Conservation (phyloP, 1,140 invertebrate species). For the Himalopsyche phryganea region DNA sequence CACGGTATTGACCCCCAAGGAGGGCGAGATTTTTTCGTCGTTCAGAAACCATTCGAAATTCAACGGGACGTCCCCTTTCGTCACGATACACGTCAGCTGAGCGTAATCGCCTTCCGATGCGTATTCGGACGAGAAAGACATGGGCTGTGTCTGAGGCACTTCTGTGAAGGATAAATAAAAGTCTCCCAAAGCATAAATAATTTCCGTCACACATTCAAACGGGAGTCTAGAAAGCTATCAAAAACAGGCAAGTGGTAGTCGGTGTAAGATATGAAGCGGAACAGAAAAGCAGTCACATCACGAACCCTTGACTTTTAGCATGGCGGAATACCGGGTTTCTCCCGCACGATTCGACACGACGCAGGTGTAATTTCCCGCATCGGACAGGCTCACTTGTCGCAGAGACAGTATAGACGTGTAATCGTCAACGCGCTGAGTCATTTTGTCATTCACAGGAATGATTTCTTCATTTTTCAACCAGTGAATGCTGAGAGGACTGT, state of each 20-base stretch:
- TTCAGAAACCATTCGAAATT: conserved; percentile 61
- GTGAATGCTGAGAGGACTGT: conserved; percentile 63
- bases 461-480: conserved; percentile 50
- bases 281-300: conserved; percentile 36
- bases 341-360: conserved; percentile 71
- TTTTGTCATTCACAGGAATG: conserved; percentile 19
- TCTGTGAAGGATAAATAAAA: conserved; percentile 31
- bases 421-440: conserved; percentile 39
- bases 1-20: conserved; percentile 49
- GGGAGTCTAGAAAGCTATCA: conserved; percentile 4
- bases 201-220: conserved; percentile 15
- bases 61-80: conserved; percentile 65
- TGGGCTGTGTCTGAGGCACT: conserved; percentile 32
- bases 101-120: conserved; percentile 42
- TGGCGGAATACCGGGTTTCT: conserved; percentile 62
- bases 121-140: conserved; percentile 36
- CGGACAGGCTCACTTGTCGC: conserved; percentile 37
- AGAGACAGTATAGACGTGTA: conserved; percentile 40
- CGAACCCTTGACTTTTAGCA: conserved; percentile 56
- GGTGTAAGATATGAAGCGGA: conserved; percentile 18
- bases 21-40: conserved; percentile 44
- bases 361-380: conserved; percentile 74
- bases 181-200: conserved; percentile 14
- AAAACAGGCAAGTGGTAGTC: conserved; percentile 16
- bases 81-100: conserved; percentile 56